Percentiles rank a stretch among this genome's conserved stretches.
These are phyloP conservation scores for Furcifer pardalis DNA, from an alignment of 2,797 vertebrate genomes.

Conservation along the genomic window DNA sequence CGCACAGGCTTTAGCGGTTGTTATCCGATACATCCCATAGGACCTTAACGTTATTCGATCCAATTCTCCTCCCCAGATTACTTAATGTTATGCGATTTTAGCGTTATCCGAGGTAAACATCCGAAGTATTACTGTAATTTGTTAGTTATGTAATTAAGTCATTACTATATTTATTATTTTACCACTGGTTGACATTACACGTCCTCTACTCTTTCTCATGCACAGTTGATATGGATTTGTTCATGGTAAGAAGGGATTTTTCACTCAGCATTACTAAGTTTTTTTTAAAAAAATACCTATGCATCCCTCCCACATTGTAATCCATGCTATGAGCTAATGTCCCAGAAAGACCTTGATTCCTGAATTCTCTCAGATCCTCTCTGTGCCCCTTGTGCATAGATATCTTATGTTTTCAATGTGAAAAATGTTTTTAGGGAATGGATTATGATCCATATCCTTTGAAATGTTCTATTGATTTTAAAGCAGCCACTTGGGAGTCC, in stretches of 20 bases:
- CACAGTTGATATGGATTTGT: neutral
- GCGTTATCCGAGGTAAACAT: too few relatives aligned
- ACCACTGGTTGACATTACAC: conserved; percentile 47
- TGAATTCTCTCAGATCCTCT: neutral
- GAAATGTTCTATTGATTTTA: neutral
- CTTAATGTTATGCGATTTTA: too few relatives aligned
- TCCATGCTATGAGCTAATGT: neutral
- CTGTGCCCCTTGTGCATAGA: neutral
- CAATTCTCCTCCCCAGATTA: too few relatives aligned
- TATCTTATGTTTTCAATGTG: neutral
- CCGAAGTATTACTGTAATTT: too few relatives aligned
- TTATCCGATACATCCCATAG: too few relatives aligned
- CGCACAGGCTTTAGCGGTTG: too few relatives aligned
- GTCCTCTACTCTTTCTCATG: conserved; percentile 16
- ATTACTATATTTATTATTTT: conserved; percentile 57
- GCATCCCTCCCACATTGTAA: too few relatives aligned
- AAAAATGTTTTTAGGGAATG: neutral
- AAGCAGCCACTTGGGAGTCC: neutral
- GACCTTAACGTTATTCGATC: too few relatives aligned
- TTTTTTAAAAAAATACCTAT: neutral
- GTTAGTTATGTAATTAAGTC: conserved; percentile 53
- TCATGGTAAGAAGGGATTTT: neutral
- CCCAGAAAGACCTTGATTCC: neutral
- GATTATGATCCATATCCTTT: neutral
- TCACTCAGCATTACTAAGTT: neutral